These are phyloP conservation scores for Eupsilia transversa DNA, from an alignment of 2,888 invertebrate genomes.

Conservation along the genomic window DNA sequence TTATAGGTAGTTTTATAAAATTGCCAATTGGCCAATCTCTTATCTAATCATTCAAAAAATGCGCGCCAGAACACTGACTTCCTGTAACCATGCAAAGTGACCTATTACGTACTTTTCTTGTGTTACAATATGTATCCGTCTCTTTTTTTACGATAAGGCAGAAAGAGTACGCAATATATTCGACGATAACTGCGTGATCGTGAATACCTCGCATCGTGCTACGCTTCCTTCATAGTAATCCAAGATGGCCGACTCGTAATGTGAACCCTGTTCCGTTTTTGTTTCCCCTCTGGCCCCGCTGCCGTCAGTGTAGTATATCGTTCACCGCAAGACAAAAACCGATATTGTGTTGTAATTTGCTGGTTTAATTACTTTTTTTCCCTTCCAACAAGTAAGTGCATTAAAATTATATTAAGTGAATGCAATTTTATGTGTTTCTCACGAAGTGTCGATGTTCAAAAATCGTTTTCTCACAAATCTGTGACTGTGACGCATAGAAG, in stretches of 20 bases:
- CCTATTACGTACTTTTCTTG: constrained; percentile 13
- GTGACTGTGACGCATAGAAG: constrained; percentile 92
- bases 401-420: constrained; percentile 81
- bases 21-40: not conserved
- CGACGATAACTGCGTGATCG: constrained; percentile 24
- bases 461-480: constrained; percentile 77
- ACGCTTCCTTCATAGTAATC: constrained; percentile 67
- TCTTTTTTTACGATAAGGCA: not conserved
- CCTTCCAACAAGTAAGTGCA: constrained; percentile 91
- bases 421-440: constrained; percentile 76
- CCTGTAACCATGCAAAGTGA: constrained; percentile 60
- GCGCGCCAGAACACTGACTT: constrained; percentile 62
- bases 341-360: constrained; percentile 90
- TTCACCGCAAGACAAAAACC: constrained; percentile 90
- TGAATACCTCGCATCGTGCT: constrained; percentile 52
- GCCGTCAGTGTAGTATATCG: constrained; percentile 90
- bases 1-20: not conserved
- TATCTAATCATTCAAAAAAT: constrained; percentile 57
- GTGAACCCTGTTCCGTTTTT: constrained; percentile 91
- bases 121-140: constrained; percentile 19
- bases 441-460: constrained; percentile 76
- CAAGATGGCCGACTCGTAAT: constrained; percentile 83
- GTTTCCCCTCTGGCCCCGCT: constrained; percentile 90
- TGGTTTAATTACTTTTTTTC: constrained; percentile 89
- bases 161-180: constrained; percentile 55